Evolutionary conservation across 2,888 invertebrate genomes (phyloP), one percentile per base, ranked within the genome.

Genomic region (Drosophila diplacantha): DNA sequence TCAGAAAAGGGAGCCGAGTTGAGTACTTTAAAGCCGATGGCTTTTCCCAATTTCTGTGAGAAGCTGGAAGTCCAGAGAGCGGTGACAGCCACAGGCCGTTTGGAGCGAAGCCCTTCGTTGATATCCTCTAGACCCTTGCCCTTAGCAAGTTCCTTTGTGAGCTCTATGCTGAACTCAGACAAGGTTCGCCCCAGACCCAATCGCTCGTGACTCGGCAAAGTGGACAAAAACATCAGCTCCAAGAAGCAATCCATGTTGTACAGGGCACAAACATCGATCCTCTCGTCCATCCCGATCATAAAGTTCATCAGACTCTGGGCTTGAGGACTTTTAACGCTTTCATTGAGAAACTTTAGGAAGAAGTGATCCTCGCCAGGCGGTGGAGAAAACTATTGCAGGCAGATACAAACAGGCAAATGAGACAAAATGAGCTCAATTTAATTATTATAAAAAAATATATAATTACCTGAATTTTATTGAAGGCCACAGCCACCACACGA

Each of bases 401-500:
- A 11, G 0, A 6, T 38, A 16, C 29, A 16, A 12, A 8, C n/a
- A 18, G 8, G 9, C 7, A 3, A 2, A 7, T 31, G 11, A 18
- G 7, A 11, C 18, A 1, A 2, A 2, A 7, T 31, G 11, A 18
- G 7, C 8, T 22, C 1, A 2, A 11, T 37, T 49, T n/a, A 12
- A 11, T 5, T n/a, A 14, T 2, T 2, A 18, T n/a, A n/a, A n/a
- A 24, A 18, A 12, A 24, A 11, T 31, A 3, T 5, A 24, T 16
- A 24, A 62, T 81, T 81, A 91, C 93, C 89, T 93, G 93, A 64
- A 94, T 87, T 88, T 93, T 93, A 85, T 93, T 94, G 77, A 94
- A 92, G 5, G 91, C 85, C 2, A 90, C 92, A 0, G 92, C 90
- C 5, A 89, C 91, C 1, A 93, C 91, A 74, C 90, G 89, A 0